Base-by-base conservation (phyloP, 2,113 vertebrate species). In the Hydropotes inermis region DNA sequence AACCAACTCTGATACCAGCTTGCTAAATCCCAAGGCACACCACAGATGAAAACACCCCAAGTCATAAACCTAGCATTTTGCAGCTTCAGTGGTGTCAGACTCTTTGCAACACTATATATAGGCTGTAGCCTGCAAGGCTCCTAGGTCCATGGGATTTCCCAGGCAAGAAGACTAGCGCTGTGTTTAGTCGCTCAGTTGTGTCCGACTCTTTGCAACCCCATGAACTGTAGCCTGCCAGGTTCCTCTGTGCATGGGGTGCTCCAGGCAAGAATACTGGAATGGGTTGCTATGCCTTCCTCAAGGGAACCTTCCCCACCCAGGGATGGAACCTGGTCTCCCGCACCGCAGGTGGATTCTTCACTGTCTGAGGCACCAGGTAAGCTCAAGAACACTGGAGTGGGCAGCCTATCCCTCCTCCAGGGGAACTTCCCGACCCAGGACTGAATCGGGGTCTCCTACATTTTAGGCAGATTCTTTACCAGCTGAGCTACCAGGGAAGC, bases 131-230 rank as follows among this genome's bases (percentile, higher is more conserved):
- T 70, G 64, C 64, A n/a, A 11, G 8, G 64, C 64, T 70, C n/a
- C n/a, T 36, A 11, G 16, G 64, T 70, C n/a, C 64, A 36, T 19
- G 64, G 64, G 9, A 11, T 36, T 21, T 70, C 64, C 64, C 64
- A 5, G 64, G 64, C 64, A 70, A 67, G 64, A 67, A 67, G 33
- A 36, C 17, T 21, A n/a, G 64, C 36, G 64, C 17, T 36, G 64
- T 21, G n/a, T 67, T 36, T 21, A 67, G 17, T 67, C 17, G 0
- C 8, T 2, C 64, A 67, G 16, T 67, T 4, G 0, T 19, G 64
- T 67, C 33, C 1, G 17, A 36, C 64, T 70, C n/a, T 70, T 70
- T 36, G n/a, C 17, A 21, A 21, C 64, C 64, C 64, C 64, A 67
- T 36, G 64, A 67, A 67, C 64, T 67, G 33, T 67, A 67, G 64